phyloP scores from a whole-genome alignment of 2,113 vertebrate species.

The Leucoraja erinaceus region DNA sequence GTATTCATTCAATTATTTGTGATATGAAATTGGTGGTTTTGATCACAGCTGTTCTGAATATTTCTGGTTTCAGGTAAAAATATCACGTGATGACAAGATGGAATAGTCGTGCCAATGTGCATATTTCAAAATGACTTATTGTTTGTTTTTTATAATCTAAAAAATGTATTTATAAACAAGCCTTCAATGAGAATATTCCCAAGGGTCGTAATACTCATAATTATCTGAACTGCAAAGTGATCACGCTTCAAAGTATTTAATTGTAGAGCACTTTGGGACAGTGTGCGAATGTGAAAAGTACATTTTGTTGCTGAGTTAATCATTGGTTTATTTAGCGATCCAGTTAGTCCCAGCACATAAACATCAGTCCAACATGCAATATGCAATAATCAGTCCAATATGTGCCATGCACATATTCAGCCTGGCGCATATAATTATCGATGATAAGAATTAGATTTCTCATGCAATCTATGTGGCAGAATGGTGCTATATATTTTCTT shows the following conservation, averaged over 20 bases:
- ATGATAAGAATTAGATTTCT: not conserved
- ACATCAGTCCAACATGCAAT: not conserved
- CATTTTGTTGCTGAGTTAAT: not conserved
- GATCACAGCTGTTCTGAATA: not conserved
- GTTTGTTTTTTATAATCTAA: not conserved
- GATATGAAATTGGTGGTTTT: not conserved
- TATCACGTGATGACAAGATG: not conserved
- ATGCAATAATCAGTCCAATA: not conserved
- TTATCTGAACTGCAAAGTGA: not conserved
- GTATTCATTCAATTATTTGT: not conserved
- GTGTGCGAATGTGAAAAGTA: not conserved
- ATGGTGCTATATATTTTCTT: not conserved
- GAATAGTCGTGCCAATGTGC: not conserved
- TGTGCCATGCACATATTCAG: not conserved
- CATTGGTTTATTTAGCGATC: not conserved
- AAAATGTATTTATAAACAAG: not conserved
- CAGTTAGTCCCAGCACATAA: not conserved
- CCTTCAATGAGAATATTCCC: not conserved
- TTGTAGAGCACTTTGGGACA: not conserved
- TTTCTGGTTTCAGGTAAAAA: not conserved
- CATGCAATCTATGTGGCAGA: not conserved
- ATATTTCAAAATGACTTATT: not conserved
- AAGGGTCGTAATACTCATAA: not conserved
- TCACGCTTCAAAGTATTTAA: not conserved
- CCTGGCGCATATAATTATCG: no score